Percentiles rank a stretch among this genome's conserved stretches.
These are phyloP conservation scores for Melanocharis versteri DNA, from an alignment of 2,113 vertebrate species.

Conservation along the genomic window DNA sequence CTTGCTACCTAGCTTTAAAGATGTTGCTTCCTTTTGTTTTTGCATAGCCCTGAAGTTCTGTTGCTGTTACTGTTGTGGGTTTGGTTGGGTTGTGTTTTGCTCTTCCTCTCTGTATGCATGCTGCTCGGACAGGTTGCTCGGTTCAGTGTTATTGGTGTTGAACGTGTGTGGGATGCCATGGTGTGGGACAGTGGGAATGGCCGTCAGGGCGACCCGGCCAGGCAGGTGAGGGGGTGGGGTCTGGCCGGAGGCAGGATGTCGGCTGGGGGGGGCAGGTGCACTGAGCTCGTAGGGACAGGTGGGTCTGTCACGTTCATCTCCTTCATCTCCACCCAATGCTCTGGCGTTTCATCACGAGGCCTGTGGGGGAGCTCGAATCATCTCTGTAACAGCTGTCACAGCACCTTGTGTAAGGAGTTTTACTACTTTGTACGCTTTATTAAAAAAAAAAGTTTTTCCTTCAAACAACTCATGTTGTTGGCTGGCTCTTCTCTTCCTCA, in stretches of 20 bases:
- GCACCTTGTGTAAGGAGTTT: slow-evolving; percentile 52
- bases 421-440: slow-evolving; percentile 69
- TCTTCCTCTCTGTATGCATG: slow-evolving; percentile 75
- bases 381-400: slow-evolving; percentile 49
- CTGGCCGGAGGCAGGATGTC: neutral
- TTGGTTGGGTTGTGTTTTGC: slow-evolving; percentile 29
- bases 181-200: slow-evolving; percentile 36
- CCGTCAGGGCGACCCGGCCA: neutral
- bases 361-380: neutral
- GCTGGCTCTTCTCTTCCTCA: neutral
- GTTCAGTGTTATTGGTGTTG: slow-evolving; percentile 68
- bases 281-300: neutral
- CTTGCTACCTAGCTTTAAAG: slow-evolving; percentile 85
- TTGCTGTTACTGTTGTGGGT: slow-evolving; percentile 34
- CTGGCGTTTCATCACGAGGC: neutral
- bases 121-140: slow-evolving; percentile 68
- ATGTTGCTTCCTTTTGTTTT: slow-evolving; percentile 83
- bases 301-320: slow-evolving; percentile 32
- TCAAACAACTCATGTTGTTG: neutral
- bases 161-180: slow-evolving; percentile 58
- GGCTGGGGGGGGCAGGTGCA: neutral
- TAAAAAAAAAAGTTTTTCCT: slow-evolving; percentile 56
- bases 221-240: neutral
- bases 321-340: slow-evolving; percentile 1
- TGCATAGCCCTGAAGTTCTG: slow-evolving; percentile 74